phyloP scores from a whole-genome alignment of 2,797 vertebrate species.

The Gallinago solitaria region DNA sequence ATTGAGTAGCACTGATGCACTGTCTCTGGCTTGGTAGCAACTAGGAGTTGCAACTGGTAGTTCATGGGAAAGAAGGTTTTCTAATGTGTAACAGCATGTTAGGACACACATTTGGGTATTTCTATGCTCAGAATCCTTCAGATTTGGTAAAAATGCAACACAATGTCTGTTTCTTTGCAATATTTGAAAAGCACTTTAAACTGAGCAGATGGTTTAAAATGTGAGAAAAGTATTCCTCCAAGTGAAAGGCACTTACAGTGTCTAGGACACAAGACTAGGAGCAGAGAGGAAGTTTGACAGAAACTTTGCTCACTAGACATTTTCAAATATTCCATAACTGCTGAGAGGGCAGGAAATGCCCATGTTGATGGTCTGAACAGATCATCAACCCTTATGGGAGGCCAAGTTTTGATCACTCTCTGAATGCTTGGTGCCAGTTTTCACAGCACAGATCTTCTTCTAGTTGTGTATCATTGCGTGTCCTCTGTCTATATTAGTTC shows the following conservation, averaged over 20 bases:
- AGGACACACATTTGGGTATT: background rate
- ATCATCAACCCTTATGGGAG: background rate
- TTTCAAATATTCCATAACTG: constrained; percentile 57
- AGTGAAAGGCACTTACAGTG: background rate
- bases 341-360: constrained; percentile 41
- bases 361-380: background rate
- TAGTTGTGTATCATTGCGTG: fast-evolving
- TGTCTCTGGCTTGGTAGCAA: background rate
- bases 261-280: background rate
- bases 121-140: background rate
- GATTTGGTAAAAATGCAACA: background rate
- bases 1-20: background rate
- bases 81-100: fast-evolving
- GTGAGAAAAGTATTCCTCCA: background rate
- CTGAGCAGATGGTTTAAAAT: background rate
- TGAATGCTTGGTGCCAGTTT: background rate
- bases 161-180: background rate
- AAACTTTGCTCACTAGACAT: constrained; percentile 24
- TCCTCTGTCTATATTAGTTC: background rate
- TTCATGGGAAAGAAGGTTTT: background rate
- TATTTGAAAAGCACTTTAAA: background rate
- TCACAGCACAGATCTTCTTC: background rate
- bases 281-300: constrained; percentile 39
- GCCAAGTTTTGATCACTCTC: background rate
- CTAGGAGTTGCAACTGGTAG: background rate